Percentiles rank a stretch among this genome's conserved stretches.
phyloP scores from a whole-genome alignment of 2,113 vertebrate genomes.

The Prietella phreatophila region DNA sequence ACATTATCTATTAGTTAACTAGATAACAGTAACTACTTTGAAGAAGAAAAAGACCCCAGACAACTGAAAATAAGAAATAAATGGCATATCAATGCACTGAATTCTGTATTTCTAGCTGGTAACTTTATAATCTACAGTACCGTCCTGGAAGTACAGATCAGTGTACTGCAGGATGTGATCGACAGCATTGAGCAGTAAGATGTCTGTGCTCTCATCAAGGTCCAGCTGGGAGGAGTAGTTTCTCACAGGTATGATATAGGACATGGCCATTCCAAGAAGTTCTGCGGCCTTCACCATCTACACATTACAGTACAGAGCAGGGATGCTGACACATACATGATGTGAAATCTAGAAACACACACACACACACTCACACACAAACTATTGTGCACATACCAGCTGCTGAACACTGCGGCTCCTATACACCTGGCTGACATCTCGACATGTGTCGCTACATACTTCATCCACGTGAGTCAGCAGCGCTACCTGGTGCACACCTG shows the following conservation, averaged over 20 bases:
- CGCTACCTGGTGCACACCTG: constrained; percentile 71
- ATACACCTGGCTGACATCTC: constrained; percentile 62
- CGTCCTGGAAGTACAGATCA: constrained; percentile 64
- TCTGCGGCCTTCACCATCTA: constrained; percentile 62
- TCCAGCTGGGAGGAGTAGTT: constrained; percentile 68
- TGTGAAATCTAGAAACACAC: background rate
- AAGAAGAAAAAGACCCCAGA: background rate
- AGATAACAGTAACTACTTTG: background rate
- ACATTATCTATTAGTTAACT: background rate
- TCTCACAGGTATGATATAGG: constrained; percentile 71
- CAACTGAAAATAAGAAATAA: background rate
- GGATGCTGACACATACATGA: background rate
- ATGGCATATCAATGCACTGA: background rate
- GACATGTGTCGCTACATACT: constrained; percentile 50
- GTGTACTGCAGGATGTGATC: constrained; percentile 71
- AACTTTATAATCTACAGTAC: background rate
- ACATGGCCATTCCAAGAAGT: constrained; percentile 68
- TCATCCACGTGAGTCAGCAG: constrained; percentile 70
- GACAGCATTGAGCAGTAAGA: constrained; percentile 68
- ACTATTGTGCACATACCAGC: constrained; percentile 47
- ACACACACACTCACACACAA: background rate
- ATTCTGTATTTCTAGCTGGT: background rate
- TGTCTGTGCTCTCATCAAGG: constrained; percentile 59
- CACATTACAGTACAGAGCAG: constrained; percentile 22
- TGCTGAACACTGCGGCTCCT: constrained; percentile 48